A percentile compares a stretch with the other conserved stretches of the same genome.
phyloP scores from a whole-genome alignment of 2,113 vertebrate species.

The Salvelinus alpinus region DNA sequence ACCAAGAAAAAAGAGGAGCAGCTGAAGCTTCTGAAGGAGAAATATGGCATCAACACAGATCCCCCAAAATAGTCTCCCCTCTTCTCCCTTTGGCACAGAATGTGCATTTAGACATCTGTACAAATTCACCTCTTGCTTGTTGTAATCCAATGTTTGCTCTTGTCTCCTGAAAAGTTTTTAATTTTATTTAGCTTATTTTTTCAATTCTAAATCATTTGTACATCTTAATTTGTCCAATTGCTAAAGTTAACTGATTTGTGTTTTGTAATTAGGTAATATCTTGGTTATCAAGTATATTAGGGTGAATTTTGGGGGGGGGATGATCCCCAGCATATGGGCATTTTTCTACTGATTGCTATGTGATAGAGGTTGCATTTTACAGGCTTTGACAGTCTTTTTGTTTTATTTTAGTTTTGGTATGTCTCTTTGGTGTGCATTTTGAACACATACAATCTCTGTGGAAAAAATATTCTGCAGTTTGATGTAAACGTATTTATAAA shows the following conservation, averaged over 20 bases:
- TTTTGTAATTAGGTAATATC: neutral
- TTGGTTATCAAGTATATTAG: neutral
- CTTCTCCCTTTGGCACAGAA: neutral
- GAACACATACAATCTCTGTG: too few relatives aligned
- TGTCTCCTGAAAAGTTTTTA: neutral
- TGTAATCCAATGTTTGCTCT: neutral
- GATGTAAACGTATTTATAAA: too few relatives aligned
- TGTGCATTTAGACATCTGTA: conserved; percentile 13
- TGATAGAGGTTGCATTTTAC: neutral
- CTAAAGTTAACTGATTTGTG: neutral
- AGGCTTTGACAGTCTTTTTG: neutral
- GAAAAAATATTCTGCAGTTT: too few relatives aligned
- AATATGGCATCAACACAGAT: conserved; percentile 98
- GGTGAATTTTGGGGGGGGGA: neutral
- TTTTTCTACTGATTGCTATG: neutral
- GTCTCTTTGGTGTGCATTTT: too few relatives aligned
- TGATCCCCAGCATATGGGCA: neutral
- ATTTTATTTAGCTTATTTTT: too few relatives aligned
- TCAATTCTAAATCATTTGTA: too few relatives aligned
- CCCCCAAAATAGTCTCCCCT: conserved; percentile 85
- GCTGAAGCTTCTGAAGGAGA: conserved; percentile 96
- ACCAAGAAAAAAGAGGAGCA: conserved; percentile 99
- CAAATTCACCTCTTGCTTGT: conserved; percentile 3
- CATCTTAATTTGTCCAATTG: neutral
- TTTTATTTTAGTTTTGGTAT: too few relatives aligned